Evolutionary conservation across 2,113 vertebrate genomes (phyloP).

Genomic region (Gallinago undulata): DNA sequence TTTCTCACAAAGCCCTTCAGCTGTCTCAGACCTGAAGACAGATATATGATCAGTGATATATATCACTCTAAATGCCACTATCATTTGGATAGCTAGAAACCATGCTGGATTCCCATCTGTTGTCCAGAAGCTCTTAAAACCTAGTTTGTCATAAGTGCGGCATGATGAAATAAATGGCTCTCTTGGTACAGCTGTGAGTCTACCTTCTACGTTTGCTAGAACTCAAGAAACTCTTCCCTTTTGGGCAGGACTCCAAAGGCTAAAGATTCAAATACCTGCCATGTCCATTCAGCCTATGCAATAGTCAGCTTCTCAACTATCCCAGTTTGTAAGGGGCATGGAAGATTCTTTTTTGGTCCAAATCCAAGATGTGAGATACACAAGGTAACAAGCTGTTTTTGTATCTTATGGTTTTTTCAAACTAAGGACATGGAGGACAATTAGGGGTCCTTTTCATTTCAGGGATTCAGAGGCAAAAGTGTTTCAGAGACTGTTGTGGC

Average conservation of each 20-base stretch:
- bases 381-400: not conserved
- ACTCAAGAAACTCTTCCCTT: not conserved
- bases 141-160: not conserved
- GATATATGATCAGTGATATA: not conserved
- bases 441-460: not conserved
- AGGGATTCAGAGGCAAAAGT: not conserved
- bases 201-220: not conserved
- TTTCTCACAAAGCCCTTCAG: not conserved
- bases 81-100: not conserved
- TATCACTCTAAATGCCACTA: not conserved
- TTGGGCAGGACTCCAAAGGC: not conserved
- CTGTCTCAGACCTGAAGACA: not conserved
- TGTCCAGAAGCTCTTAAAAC: not conserved
- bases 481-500: not conserved
- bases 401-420: not conserved
- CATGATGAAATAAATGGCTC: not conserved
- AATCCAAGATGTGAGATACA: not conserved
- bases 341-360: not conserved
- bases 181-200: not conserved
- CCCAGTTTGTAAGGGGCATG: not conserved
- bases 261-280: not conserved
- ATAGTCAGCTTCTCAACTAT: not conserved
- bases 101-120: not conserved
- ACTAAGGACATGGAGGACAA: not conserved
- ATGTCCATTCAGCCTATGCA: not conserved